Conservation (phyloP, 2,113 vertebrate species). For the Hippocampus comes region DNA sequence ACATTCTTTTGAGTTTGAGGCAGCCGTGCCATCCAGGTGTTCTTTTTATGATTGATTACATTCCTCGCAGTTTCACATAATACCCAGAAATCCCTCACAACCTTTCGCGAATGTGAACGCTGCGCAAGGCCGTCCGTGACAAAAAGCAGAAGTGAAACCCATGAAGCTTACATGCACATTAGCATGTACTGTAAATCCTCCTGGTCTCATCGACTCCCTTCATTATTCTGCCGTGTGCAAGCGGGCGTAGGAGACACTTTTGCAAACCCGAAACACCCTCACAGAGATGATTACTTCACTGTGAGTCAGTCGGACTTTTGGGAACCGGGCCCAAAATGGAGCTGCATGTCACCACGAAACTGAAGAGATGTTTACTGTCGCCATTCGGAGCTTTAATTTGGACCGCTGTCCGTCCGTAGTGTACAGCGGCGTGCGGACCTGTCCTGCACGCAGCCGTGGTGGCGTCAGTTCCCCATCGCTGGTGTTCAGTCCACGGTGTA, state of each 20-base stretch:
- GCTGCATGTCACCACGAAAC: conserved; percentile 1
- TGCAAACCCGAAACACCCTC: conserved; percentile 31
- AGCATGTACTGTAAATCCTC: conserved; percentile 23
- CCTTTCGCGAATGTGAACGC: too few relatives aligned
- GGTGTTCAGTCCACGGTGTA: background rate
- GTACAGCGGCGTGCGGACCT: background rate
- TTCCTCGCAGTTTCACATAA: background rate
- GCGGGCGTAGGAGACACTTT: conserved; percentile 35
- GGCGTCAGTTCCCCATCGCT: background rate
- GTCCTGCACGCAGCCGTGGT: background rate
- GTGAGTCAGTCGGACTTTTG: conserved; percentile 26
- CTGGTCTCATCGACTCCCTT: conserved; percentile 16
- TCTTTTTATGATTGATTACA: background rate
- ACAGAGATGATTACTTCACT: conserved; percentile 29
- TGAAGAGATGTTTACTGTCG: background rate
- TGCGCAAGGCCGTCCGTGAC: too few relatives aligned
- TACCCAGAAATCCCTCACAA: background rate
- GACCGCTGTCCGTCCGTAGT: background rate
- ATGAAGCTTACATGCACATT: conserved; percentile 3
- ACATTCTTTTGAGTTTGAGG: too few relatives aligned
- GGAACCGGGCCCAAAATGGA: conserved; percentile 17
- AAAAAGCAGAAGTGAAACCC: conserved; percentile 13
- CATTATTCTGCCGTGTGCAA: conserved; percentile 6
- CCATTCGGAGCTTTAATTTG: conserved; percentile 7
- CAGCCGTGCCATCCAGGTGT: background rate